These are phyloP conservation scores for Microtus obscurus DNA, from an alignment of 2,797 vertebrate genomes.

Conservation along the genomic window DNA sequence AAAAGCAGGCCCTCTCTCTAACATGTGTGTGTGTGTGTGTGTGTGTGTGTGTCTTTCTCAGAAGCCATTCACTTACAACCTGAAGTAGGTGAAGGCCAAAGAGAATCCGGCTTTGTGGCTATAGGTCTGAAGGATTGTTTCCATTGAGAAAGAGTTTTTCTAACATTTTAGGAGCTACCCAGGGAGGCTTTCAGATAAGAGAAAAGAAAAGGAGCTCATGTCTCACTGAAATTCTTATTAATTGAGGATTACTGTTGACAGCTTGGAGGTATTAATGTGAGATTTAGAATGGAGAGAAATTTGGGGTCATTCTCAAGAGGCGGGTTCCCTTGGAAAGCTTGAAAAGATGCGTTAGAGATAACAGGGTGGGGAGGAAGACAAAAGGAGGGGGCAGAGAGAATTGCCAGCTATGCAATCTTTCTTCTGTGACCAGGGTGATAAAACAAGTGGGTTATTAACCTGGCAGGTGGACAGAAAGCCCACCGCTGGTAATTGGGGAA, in stretches of 20 bases:
- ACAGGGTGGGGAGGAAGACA: background rate
- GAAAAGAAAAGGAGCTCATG: constrained; percentile 40
- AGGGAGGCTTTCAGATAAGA: constrained; percentile 57
- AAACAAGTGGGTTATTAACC: constrained; percentile 74
- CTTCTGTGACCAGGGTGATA: constrained; percentile 41
- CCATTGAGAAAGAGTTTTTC: constrained; percentile 67
- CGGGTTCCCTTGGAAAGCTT: constrained; percentile 56
- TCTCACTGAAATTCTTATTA: constrained; percentile 70
- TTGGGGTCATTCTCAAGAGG: constrained; percentile 34
- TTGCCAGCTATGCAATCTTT: constrained; percentile 49
- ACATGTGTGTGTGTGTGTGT: background rate
- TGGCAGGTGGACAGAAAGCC: constrained; percentile 70
- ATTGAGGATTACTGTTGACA: constrained; percentile 67
- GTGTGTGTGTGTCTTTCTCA: background rate
- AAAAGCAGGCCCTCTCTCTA: no score
- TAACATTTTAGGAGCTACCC: constrained; percentile 52
- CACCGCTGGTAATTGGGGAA: constrained; percentile 65
- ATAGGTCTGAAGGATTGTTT: constrained; percentile 26
- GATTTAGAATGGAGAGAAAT: constrained; percentile 22
- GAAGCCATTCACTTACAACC: background rate
- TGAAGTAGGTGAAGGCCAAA: background rate
- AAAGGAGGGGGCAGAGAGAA: background rate
- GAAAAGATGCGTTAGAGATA: constrained; percentile 74
- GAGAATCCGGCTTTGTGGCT: constrained; percentile 40
- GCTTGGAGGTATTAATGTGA: constrained; percentile 43